Conservation (phyloP, 2,113 vertebrate genomes). For the Ginglymostoma cirratum region DNA sequence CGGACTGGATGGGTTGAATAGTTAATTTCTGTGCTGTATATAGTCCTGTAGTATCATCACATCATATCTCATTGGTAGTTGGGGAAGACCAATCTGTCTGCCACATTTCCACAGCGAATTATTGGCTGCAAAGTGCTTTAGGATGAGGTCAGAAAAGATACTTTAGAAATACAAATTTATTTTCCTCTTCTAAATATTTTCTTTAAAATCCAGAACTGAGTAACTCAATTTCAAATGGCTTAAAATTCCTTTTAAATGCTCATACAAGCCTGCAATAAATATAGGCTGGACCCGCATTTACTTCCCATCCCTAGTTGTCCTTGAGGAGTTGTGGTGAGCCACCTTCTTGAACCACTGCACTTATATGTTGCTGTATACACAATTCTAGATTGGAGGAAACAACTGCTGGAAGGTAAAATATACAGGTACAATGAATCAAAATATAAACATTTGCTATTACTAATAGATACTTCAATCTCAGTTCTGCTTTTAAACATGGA, state of each 20-base stretch:
- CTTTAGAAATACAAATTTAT: neutral
- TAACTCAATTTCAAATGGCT: neutral
- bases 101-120: too few species aligned
- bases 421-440: neutral
- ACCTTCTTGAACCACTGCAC: too few species aligned
- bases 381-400: neutral
- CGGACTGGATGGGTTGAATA: too few species aligned
- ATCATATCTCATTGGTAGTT: too few species aligned
- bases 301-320: too few species aligned
- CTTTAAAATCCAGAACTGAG: neutral
- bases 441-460: neutral
- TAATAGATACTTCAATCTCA: neutral
- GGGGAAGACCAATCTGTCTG: too few species aligned
- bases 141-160: neutral
- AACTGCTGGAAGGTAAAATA: neutral
- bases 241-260: neutral
- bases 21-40: too few species aligned
- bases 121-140: neutral
- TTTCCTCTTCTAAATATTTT: neutral
- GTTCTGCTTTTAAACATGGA: neutral
- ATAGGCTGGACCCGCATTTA: too few species aligned
- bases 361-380: neutral
- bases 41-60: too few species aligned
- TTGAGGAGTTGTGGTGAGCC: too few species aligned
- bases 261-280: neutral